phyloP scores from a whole-genome alignment of 2,797 vertebrate genomes.

The Carduelis carduelis region DNA sequence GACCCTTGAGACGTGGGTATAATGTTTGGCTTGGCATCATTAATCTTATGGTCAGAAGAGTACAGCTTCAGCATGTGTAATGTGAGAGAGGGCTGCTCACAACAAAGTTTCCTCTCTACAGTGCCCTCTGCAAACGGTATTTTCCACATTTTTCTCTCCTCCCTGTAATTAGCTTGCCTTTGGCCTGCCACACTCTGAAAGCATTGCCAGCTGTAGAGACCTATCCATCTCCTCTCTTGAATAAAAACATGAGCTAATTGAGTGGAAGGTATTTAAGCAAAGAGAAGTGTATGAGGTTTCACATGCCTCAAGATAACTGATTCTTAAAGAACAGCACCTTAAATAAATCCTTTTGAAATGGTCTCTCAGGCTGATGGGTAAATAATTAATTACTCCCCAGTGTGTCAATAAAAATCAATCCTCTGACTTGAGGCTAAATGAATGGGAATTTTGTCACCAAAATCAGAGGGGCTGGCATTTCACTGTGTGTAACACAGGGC shows the following conservation, averaged over 20 bases:
- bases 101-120: conserved; percentile 42
- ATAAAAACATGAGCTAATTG: conserved; percentile 52
- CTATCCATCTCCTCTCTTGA: conserved; percentile 43
- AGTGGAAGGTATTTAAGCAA: conserved; percentile 38
- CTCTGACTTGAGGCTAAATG: background rate
- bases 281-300: conserved; percentile 3
- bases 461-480: background rate
- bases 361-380: background rate
- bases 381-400: conserved; percentile 27
- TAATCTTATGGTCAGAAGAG: conserved; percentile 65
- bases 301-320: conserved; percentile 3
- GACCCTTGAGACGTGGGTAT: conserved; percentile 50
- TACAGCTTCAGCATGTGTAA: conserved; percentile 61
- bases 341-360: conserved; percentile 49
- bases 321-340: conserved; percentile 37
- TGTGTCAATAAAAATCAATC: conserved; percentile 36
- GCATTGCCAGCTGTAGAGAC: background rate
- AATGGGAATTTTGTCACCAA: conserved; percentile 14
- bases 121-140: conserved; percentile 48
- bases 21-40: conserved; percentile 63
- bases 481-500: background rate
- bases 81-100: conserved; percentile 32
- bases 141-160: conserved; percentile 44
- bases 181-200: conserved; percentile 35
- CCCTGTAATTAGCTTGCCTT: conserved; percentile 37